These are phyloP conservation scores for Hydrotaea diabolus DNA, from an alignment of 2,888 invertebrate species.

Conservation along the genomic window DNA sequence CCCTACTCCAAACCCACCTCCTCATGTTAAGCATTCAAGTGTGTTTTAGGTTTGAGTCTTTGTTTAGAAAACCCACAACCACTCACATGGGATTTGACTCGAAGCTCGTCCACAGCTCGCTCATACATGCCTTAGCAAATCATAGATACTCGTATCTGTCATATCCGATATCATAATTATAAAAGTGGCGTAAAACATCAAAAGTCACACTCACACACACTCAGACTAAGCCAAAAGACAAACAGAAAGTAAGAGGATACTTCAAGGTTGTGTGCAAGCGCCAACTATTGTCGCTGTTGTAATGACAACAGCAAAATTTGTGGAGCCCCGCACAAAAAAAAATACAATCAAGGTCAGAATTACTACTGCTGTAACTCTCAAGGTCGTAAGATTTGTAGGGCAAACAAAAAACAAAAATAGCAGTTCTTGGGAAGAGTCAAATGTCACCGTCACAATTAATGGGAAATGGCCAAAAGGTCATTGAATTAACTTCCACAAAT, in stretches of 20 bases:
- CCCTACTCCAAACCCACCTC: background rate
- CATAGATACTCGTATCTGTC: background rate
- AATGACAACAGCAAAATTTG: too few relatives aligned
- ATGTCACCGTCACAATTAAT: background rate
- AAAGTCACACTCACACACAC: background rate
- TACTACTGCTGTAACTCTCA: background rate
- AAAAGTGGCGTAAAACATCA: background rate
- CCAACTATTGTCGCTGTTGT: background rate
- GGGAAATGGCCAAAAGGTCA: too few relatives aligned
- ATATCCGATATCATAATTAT: background rate
- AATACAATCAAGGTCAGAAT: background rate
- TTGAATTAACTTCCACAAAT: background rate
- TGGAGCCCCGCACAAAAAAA: too few relatives aligned
- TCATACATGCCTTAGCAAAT: too few relatives aligned
- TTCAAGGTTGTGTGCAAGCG: constrained; percentile 1
- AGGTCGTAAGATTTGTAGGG: background rate
- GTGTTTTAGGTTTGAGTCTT: too few relatives aligned
- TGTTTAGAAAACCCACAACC: too few relatives aligned
- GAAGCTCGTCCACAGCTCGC: too few relatives aligned
- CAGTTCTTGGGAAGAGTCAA: background rate
- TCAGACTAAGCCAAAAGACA: background rate
- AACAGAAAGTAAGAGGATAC: constrained; percentile 4
- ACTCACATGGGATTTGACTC: too few relatives aligned
- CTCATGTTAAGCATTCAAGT: too few relatives aligned
- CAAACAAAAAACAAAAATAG: background rate